phyloP scores from a whole-genome alignment of 2,113 vertebrate genomes.

The Zootoca vivipara region DNA sequence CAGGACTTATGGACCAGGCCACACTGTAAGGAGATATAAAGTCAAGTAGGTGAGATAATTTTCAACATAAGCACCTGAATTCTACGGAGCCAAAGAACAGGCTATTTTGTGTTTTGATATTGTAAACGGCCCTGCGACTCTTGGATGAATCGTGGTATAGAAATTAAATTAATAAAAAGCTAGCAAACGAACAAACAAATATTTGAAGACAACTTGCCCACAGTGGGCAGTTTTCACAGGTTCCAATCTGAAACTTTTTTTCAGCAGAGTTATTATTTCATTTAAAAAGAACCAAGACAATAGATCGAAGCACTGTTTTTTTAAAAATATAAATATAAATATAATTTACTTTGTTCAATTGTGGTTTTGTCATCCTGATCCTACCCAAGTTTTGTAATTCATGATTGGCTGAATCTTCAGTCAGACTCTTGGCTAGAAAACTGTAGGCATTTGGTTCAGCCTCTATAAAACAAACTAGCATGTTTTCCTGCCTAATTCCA shows the following conservation, averaged over 20 bases:
- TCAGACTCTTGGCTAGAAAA: not conserved
- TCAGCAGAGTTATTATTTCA: not conserved
- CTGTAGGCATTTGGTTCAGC: not conserved
- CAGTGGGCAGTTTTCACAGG: not conserved
- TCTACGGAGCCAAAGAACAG: not conserved
- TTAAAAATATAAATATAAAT: not conserved
- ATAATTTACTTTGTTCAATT: not conserved
- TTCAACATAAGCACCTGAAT: constrained; percentile 8
- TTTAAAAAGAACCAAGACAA: no score
- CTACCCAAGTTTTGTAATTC: not conserved
- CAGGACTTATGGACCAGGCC: constrained; percentile 19
- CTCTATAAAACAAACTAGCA: not conserved
- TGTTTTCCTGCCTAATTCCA: not conserved
- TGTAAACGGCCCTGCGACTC: no score
- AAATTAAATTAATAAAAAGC: no score
- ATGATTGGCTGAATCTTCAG: not conserved
- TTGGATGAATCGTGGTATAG: no score
- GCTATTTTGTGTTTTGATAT: no score
- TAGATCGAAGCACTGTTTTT: not conserved
- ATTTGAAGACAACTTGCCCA: no score
- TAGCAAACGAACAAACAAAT: no score
- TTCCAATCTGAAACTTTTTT: not conserved
- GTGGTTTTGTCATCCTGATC: not conserved
- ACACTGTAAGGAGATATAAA: constrained; percentile 13
- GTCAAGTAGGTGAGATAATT: constrained; percentile 11